A percentile compares a stretch with the other conserved stretches of the same genome.
Evolutionary conservation across 2,113 vertebrate species (phyloP).

Genomic region (Nerophis lumbriciformis): DNA sequence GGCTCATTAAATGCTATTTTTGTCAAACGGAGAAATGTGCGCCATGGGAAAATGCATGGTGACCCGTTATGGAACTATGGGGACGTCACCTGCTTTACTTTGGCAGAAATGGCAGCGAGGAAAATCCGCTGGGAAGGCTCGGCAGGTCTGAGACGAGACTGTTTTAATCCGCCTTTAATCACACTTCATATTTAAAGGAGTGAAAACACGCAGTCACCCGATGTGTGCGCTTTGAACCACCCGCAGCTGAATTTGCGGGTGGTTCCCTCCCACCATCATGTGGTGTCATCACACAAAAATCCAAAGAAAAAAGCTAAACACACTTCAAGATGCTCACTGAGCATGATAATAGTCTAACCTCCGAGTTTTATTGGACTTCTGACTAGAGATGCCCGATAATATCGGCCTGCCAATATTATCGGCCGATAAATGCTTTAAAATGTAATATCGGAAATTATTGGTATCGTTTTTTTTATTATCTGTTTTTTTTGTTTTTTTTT

Average conservation of each 20-base stretch:
- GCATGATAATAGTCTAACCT: no score
- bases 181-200: not conserved
- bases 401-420: no score
- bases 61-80: slow-evolving; percentile 34
- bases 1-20: slow-evolving; percentile 29
- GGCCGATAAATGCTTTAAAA: no score
- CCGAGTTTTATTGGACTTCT: no score
- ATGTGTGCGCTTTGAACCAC: not conserved
- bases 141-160: not conserved
- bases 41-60: slow-evolving; percentile 33
- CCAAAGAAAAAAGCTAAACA: no score
- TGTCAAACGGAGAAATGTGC: slow-evolving; percentile 18
- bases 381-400: no score
- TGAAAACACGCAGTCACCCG: not conserved
- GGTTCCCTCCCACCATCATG: slow-evolving; percentile 1
- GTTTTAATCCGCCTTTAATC: no score
- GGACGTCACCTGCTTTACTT: not conserved
- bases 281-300: no score
- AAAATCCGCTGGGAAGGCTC: not conserved
- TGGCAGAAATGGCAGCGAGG: not conserved
- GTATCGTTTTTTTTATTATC: no score
- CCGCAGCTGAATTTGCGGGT: slow-evolving; percentile 15
- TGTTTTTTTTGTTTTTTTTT: no score
- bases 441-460: no score
- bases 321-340: no score